A percentile compares a stretch with the other conserved stretches of the same genome.
Conservation (phyloP, 2,797 vertebrate species). For the Pangasius djambal region DNA sequence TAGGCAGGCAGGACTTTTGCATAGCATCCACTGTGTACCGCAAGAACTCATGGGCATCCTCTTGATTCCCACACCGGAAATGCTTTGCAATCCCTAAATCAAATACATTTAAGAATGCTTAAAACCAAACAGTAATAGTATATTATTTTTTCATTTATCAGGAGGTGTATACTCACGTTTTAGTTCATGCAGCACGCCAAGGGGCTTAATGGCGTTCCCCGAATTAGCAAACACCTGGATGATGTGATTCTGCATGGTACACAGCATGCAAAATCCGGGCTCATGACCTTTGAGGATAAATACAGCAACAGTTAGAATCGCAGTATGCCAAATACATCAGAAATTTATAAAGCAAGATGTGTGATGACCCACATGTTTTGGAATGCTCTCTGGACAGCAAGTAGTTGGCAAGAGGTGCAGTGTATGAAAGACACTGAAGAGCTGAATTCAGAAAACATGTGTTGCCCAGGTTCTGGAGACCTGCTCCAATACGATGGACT, state of each 20-base stretch:
- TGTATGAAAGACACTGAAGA: slow-evolving; percentile 95
- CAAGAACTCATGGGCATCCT: slow-evolving; percentile 97
- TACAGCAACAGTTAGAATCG: slow-evolving; percentile 16
- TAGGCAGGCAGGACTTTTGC: slow-evolving; percentile 96
- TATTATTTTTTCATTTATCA: background rate
- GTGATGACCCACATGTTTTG: slow-evolving; percentile 85
- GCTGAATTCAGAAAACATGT: slow-evolving; percentile 96
- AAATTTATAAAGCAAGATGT: background rate
- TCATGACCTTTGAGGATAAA: slow-evolving; percentile 80
- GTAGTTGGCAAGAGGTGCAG: slow-evolving; percentile 92
- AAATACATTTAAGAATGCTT: background rate
- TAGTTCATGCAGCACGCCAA: slow-evolving; percentile 91
- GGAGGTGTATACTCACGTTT: slow-evolving; percentile 82
- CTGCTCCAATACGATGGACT: slow-evolving; percentile 88
- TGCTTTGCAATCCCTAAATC: slow-evolving; percentile 91
- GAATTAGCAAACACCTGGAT: slow-evolving; percentile 92
- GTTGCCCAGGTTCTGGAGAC: slow-evolving; percentile 95
- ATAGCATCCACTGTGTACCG: slow-evolving; percentile 96
- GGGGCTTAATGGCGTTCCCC: slow-evolving; percentile 91
- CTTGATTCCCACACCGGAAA: slow-evolving; percentile 94
- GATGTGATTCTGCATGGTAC: slow-evolving; percentile 94
- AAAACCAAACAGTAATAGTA: background rate
- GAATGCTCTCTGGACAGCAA: slow-evolving; percentile 95
- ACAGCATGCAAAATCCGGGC: slow-evolving; percentile 98
- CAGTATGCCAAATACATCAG: background rate